Evolutionary conservation across 2,888 invertebrate genomes (phyloP), one percentile per base, ranked within the genome.

Genomic region (Ornithoptera priamus): DNA sequence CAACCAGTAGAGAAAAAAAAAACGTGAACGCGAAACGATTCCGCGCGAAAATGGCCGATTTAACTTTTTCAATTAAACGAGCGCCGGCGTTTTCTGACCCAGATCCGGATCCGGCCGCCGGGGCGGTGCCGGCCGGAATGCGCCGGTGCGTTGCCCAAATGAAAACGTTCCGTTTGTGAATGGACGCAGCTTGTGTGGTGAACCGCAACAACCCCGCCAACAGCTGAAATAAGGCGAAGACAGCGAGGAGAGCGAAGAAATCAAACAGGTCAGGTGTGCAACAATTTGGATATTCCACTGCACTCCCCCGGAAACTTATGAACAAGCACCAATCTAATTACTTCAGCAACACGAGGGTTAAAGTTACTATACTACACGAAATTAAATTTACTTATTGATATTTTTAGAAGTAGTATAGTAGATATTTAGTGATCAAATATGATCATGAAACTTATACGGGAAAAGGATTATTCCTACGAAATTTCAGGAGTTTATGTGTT

Each of bases 11-110:
- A 10, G 20, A 60, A 56, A 65, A 39, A 65, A 66, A 62, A 62
- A 62, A 57, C 57, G 62, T 81, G 81, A 81, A 80, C 76, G 78
- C 73, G 76, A 84, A 82, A 82, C 81, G 84, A 81, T 85, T 81
- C 81, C 79, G 79, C 79, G 79, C 82, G 82, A 86, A 84, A 89
- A 89, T 86, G 84, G 82, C 77, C 84, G 86, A 87, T 88, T 88
- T 85, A 90, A 90, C 90, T 90, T 89, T 89, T 89, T 88, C 87
- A 88, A 89, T 88, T 87, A 88, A 87, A 80, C 78, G 81, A 77
- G 78, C 83, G 80, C 82, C 79, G 81, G 78, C 80, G 76, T 83
- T 82, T 82, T 82, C 81, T 81, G 85, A 85, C 85, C 85, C 76
- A 84, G 78, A 82, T 82, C 79, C 77, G 76, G 78, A 73, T 71